Evolutionary conservation across 1,140 invertebrate genomes (phyloP), one percentile per base, ranked within the genome.

Genomic region (Calephelis nemesis): DNA sequence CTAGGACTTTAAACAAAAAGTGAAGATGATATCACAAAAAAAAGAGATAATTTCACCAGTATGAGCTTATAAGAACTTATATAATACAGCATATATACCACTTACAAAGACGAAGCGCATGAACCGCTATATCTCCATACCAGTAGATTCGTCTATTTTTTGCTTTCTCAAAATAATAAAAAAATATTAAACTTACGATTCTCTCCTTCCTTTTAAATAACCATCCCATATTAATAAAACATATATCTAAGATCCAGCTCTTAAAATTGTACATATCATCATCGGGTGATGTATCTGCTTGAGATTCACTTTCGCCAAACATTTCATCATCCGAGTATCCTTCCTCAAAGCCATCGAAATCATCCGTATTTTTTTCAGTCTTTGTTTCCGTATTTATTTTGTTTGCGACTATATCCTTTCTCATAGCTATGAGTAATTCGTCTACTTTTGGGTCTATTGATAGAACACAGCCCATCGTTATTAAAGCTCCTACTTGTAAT

Each of bases 381-480:
- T 75, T 39, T 75, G 84, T 54, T 77, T 78, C 47, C 81, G 78
- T 60, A 77, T 85, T 63, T 78, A 74, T 8, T 74, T 78, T 85
- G 19, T 45, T 42, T 39, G 69, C 39, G 0, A 75, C 70, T 62
- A 75, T 50, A 62, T 87, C 83, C 71, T 85, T 88, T 64, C 82
- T 73, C 73, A 88, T 78, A 7, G 79, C 73, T 77, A 75, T 85
- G n/a, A 85, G 66, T 50, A 79, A 79, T 88, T 80, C 92, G 54
- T 74, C 87, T 54, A 80, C 84, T 82, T 87, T 92, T 58, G 94
- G 95, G 83, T 95, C 95, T 19, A 93, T 90, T 49, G 94, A 94
- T 39, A 96, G 90, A 50, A 97, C 88, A 70, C 95, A 95, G 48
- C 96, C 96, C 75, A 97, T 94, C 58, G 96, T 95, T 47, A 96